Conservation (phyloP, 2,113 vertebrate species). For the Symphodus melops region DNA sequence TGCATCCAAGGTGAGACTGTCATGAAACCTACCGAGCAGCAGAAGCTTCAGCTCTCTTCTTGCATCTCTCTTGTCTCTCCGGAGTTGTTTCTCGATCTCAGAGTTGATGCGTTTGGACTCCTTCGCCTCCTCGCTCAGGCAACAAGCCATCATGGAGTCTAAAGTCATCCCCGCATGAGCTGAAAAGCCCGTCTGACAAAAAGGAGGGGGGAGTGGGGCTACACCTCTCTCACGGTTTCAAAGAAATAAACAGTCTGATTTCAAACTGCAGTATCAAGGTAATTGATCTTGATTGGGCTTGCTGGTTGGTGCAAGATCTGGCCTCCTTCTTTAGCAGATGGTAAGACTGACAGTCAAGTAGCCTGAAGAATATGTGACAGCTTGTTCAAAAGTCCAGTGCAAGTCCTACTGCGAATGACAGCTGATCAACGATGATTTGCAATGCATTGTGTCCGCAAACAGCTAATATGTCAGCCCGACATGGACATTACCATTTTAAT, state of each 20-base stretch:
- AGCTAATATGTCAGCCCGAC: not conserved
- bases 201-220: constrained; percentile 55
- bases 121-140: constrained; percentile 96
- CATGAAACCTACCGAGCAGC: constrained; percentile 84
- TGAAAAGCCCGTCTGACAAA: constrained; percentile 70
- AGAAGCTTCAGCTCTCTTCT: constrained; percentile 93
- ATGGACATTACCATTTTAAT: constrained; percentile 15
- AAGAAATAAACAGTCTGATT: constrained; percentile 18
- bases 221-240: constrained; percentile 52
- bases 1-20: constrained; percentile 3
- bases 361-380: constrained; percentile 69
- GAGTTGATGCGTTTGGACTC: constrained; percentile 95
- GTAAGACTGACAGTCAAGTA: constrained; percentile 49
- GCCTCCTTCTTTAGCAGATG: constrained; percentile 46
- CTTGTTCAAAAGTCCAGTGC: constrained; percentile 40
- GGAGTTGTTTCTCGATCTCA: constrained; percentile 94
- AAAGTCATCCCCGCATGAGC: constrained; percentile 88
- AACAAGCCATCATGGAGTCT: constrained; percentile 96
- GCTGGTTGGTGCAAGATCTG: constrained; percentile 34
- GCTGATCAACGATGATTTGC: constrained; percentile 2
- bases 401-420: constrained; percentile 38
- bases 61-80: constrained; percentile 92
- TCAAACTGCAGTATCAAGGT: constrained; percentile 24
- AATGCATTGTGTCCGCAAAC: constrained; percentile 28
- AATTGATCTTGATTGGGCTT: not conserved